Evolutionary conservation across 2,888 invertebrate species (phyloP).

Genomic region (Automeris io): DNA sequence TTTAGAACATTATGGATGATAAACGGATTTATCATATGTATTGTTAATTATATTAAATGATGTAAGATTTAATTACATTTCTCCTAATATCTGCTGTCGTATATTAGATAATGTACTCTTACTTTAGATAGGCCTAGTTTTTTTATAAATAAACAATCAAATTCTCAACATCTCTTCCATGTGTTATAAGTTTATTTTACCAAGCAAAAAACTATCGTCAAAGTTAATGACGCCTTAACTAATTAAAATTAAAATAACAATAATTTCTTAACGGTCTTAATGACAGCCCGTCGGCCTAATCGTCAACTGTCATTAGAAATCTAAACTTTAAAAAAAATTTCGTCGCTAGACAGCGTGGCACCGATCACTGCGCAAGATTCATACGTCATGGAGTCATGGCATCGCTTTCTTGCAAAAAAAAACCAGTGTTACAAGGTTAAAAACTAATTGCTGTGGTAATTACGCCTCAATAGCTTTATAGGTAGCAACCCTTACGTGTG

Average conservation of each 20-base stretch:
- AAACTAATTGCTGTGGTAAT: background rate
- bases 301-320: slow-evolving; percentile 46
- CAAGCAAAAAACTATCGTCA: background rate
- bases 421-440: background rate
- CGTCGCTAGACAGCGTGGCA: slow-evolving; percentile 63
- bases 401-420: slow-evolving; percentile 22
- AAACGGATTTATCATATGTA: too few relatives aligned
- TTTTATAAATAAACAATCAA: too few relatives aligned
- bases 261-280: background rate
- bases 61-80: too few relatives aligned
- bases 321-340: slow-evolving; percentile 30
- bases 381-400: slow-evolving; percentile 33
- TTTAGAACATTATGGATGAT: too few relatives aligned
- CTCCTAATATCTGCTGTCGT: too few relatives aligned
- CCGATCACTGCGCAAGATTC: slow-evolving; percentile 55
- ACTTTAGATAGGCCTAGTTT: too few relatives aligned
- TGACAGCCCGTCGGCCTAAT: background rate
- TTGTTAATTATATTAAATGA: too few relatives aligned
- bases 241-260: slow-evolving; percentile 1
- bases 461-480: background rate
- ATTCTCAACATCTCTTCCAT: too few relatives aligned
- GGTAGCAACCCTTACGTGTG: background rate
- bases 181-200: too few relatives aligned
- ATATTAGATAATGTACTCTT: too few relatives aligned
- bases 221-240: background rate